Percentiles rank a stretch among this genome's conserved stretches.
These are phyloP conservation scores for Hydractinia symbiolongicarpus DNA, from an alignment of 30 jellyfish, hydroid and myxozoan species.

Conservation along the genomic window DNA sequence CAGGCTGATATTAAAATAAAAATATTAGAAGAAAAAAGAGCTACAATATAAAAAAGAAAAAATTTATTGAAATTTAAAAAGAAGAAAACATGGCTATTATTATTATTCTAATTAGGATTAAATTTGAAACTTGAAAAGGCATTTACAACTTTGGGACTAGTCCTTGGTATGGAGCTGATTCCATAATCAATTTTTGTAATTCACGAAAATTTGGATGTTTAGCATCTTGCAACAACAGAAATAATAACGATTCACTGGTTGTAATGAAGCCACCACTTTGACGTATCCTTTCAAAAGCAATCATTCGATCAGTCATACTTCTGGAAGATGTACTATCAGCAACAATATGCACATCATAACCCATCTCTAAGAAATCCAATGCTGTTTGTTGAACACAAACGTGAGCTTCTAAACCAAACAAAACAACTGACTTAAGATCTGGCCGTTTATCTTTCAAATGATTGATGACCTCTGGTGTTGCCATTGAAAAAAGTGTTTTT, in stretches of 20 bases:
- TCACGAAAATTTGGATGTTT: conserved; percentile 88
- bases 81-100: no score
- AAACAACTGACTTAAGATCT: conserved; percentile 55
- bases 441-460: conserved; percentile 43
- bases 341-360: conserved; percentile 87
- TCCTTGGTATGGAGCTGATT: conserved; percentile 86
- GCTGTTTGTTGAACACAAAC: conserved; percentile 95
- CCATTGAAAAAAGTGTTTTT: conserved; percentile 92
- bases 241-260: conserved; percentile 91
- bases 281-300: conserved; percentile 92
- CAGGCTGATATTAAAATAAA: no score
- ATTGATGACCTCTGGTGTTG: conserved; percentile 76
- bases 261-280: conserved; percentile 95
- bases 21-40: not conserved
- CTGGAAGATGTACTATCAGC: conserved; percentile 95
- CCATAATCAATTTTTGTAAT: conserved; percentile 69
- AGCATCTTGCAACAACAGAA: conserved; percentile 89
- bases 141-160: conserved; percentile 59
- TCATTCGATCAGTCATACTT: conserved; percentile 76
- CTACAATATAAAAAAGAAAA: not conserved
- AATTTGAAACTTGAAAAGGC: no score
- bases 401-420: conserved; percentile 99
- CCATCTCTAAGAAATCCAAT: conserved; percentile 70
- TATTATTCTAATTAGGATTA: no score
- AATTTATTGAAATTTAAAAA: not conserved